phyloP scores from a whole-genome alignment of 2,113 vertebrate species.

The Otolemur garnettii region DNA sequence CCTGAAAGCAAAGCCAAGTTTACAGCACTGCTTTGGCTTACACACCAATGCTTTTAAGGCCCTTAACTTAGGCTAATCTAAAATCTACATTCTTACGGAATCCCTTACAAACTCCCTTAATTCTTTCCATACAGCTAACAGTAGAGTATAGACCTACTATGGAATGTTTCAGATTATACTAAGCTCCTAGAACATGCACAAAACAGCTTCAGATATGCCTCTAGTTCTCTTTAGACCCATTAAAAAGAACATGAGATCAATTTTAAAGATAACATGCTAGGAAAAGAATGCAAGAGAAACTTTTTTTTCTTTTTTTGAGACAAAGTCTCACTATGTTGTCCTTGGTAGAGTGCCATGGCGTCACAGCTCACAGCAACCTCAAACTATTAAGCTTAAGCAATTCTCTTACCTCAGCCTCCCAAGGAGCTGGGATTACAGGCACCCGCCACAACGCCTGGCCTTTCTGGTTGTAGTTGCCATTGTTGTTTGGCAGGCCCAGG shows the following conservation, averaged over 20 bases:
- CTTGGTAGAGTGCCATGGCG: too few relatives aligned
- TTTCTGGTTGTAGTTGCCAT: too few relatives aligned
- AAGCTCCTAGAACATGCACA: background rate
- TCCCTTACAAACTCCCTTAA: background rate
- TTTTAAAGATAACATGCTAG: background rate
- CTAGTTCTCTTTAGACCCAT: background rate
- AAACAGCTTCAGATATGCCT: background rate
- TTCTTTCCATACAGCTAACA: too few relatives aligned
- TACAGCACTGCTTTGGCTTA: background rate
- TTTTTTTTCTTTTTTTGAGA: background rate
- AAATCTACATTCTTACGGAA: background rate
- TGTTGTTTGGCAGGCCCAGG: too few relatives aligned
- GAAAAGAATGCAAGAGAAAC: conserved; percentile 27
- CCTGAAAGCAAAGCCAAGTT: conserved; percentile 87
- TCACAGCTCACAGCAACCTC: too few relatives aligned
- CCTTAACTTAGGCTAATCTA: background rate
- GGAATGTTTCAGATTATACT: background rate
- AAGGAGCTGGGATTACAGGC: too few relatives aligned
- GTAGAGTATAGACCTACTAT: too few relatives aligned
- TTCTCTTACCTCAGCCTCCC: too few relatives aligned
- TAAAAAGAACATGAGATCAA: background rate
- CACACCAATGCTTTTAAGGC: background rate
- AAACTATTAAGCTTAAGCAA: too few relatives aligned
- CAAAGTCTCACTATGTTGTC: too few relatives aligned
- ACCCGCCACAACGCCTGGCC: too few relatives aligned